Base-by-base conservation (phyloP, 1,140 invertebrate genomes). In the Philopotamus ludificatus region DNA sequence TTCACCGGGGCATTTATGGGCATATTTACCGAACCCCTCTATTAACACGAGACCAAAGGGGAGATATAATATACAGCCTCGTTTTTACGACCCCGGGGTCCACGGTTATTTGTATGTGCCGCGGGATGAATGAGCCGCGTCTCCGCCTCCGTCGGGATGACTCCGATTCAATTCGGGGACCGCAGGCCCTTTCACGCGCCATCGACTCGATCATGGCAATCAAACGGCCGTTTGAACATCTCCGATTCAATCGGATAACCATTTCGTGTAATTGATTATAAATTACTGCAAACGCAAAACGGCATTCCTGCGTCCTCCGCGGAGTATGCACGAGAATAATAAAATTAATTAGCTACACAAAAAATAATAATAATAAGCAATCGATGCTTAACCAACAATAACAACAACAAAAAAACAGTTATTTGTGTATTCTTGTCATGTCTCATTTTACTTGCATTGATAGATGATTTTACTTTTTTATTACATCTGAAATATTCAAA, bases 1-100 rank as follows among this genome's bases (percentile, higher is more conserved):
- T 57, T 64, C 61, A 68, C 44, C 54, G 50, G 45, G 54, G 45
- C 66, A 68, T 68, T 68, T 68, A 68, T 68, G 50, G 66, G 54
- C 55, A 68, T 64, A 68, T 68, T 67, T 68, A 68, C 60, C 39
- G 66, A 42, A 57, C 61, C 62, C 39, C 50, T 60, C 59, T 63
- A 63, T 67, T 67, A 63, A 63, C 66, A 62, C 66, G 22, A 63
- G 49, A 39, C 7, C 26, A 47, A 61, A 51, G 58, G 57, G 49
- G 44, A 50, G 42, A 26, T 7, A 26, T 53, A 63, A 51, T 63
- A 63, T 45, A 61, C 41, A 25, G 41, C 58, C 58, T 22, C 44
- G 23, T 47, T 47, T 47, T 61, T 61, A 47, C 44, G 55, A 58
- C 10, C 54, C 12, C 51, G n/a, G 2, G 4, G 23, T 2, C 51